Evolutionary conservation across 2,888 invertebrate species (phyloP).

Genomic region (Lamproptera curius): DNA sequence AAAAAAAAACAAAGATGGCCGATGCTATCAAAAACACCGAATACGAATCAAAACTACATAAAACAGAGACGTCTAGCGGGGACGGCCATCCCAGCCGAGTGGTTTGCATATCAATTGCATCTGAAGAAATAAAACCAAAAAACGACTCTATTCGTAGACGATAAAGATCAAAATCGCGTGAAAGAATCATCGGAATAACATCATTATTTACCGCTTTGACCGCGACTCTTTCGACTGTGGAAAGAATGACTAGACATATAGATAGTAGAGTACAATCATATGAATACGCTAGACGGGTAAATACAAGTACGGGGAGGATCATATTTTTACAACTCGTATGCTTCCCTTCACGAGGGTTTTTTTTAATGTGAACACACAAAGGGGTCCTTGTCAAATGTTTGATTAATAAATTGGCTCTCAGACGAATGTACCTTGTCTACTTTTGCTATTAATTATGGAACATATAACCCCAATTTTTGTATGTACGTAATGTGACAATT

Average conservation of each 20-base stretch:
- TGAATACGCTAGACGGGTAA: conserved; percentile 13
- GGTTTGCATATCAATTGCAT: conserved; percentile 19
- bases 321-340: too few relatives aligned
- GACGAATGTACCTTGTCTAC: too few relatives aligned
- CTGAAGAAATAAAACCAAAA: not conserved
- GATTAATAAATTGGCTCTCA: too few relatives aligned
- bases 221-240: conserved; percentile 19
- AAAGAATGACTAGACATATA: conserved; percentile 17
- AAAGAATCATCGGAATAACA: conserved; percentile 1
- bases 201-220: conserved; percentile 20
- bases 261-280: conserved; percentile 20
- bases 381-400: conserved; percentile 1
- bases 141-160: too few relatives aligned
- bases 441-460: too few relatives aligned
- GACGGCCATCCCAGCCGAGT: conserved; percentile 14
- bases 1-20: conserved; percentile 7
- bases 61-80: conserved; percentile 17
- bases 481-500: too few relatives aligned
- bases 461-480: too few relatives aligned
- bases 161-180: conserved; percentile 3
- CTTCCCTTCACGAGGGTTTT: not conserved
- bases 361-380: conserved; percentile 1
- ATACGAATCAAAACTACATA: conserved; percentile 19
- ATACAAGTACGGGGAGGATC: too few relatives aligned
- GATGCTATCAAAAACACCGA: conserved; percentile 15